A percentile compares a stretch with the other conserved stretches of the same genome.
phyloP scores from a whole-genome alignment of 2,113 vertebrate genomes.

The Mixornis gularis region DNA sequence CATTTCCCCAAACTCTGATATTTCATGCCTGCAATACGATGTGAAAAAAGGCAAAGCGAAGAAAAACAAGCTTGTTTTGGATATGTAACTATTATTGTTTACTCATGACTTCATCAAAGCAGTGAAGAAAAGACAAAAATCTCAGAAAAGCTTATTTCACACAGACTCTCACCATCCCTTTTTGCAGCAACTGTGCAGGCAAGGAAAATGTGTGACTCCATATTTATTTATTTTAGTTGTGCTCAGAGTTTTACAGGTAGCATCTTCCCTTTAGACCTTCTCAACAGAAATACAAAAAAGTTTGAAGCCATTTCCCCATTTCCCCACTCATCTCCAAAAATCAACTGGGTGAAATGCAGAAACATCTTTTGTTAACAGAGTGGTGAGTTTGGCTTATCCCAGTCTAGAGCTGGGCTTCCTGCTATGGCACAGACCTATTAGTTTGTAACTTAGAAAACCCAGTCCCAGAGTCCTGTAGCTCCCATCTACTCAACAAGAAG shows the following conservation, averaged over 20 bases:
- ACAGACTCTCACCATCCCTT: not conserved
- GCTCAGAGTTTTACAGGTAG: conserved; percentile 58
- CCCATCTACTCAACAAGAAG: not conserved
- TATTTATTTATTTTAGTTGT: conserved; percentile 54
- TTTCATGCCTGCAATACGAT: not conserved
- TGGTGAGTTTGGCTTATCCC: not conserved
- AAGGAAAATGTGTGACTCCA: not conserved
- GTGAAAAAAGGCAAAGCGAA: not conserved
- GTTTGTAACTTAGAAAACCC: not conserved
- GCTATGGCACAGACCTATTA: not conserved
- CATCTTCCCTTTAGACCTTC: conserved; percentile 56
- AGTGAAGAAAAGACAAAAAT: not conserved
- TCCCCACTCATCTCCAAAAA: not conserved
- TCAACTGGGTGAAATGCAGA: conserved; percentile 20
- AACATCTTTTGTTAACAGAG: conserved; percentile 4
- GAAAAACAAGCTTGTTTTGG: not conserved
- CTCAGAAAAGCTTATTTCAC: not conserved
- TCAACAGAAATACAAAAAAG: conserved; percentile 53
- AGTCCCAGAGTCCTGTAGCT: not conserved
- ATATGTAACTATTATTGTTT: not conserved
- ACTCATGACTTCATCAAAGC: not conserved
- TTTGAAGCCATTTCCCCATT: conserved; percentile 21
- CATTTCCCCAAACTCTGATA: not conserved
- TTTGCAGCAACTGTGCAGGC: not conserved
- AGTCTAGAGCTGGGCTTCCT: not conserved